Percentiles rank a stretch among this genome's conserved stretches.
Conservation (phyloP, 37 sponge, comb jelly and placozoan species). For the Ianthella basta region DNA sequence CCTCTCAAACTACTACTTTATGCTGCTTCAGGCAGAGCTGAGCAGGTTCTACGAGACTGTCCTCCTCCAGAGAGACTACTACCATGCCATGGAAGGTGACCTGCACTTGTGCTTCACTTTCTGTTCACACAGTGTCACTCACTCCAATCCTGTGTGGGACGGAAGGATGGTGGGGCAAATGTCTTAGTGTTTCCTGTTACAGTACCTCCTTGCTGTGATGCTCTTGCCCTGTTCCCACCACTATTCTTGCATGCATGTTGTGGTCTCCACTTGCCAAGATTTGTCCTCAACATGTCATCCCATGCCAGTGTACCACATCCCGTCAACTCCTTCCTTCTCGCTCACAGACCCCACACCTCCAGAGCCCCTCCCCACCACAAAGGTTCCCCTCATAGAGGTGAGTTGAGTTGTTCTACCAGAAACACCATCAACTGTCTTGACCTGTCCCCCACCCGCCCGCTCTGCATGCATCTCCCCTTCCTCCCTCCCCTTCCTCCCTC, state of each 20-base stretch:
- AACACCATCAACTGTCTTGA: too few species aligned
- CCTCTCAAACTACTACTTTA: conserved; percentile 81
- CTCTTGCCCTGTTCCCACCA: too few species aligned
- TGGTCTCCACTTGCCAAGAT: too few species aligned
- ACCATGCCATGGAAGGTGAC: conserved; percentile 68
- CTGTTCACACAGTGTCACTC: too few species aligned
- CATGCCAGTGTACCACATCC: not conserved
- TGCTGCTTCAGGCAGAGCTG: conserved; percentile 93
- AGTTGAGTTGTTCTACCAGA: too few species aligned
- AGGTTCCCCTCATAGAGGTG: conserved; percentile 59
- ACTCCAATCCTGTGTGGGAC: too few species aligned
- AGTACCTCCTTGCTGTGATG: not conserved
- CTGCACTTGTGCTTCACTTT: not conserved
- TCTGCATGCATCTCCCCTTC: not conserved
- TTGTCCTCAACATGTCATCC: too few species aligned
- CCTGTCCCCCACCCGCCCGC: too few species aligned
- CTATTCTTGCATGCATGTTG: too few species aligned
- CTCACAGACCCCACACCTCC: conserved; percentile 6
- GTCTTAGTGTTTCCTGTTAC: not conserved
- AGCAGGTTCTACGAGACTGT: conserved; percentile 84
- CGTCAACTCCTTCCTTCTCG: not conserved
- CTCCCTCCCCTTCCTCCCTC: too few species aligned
- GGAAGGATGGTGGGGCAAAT: too few species aligned
- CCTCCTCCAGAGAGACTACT: conserved; percentile 88
- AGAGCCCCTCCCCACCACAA: conserved; percentile 9